phyloP scores from a whole-genome alignment of 2,113 vertebrate genomes.

The Rhadina sibilatrix region DNA sequence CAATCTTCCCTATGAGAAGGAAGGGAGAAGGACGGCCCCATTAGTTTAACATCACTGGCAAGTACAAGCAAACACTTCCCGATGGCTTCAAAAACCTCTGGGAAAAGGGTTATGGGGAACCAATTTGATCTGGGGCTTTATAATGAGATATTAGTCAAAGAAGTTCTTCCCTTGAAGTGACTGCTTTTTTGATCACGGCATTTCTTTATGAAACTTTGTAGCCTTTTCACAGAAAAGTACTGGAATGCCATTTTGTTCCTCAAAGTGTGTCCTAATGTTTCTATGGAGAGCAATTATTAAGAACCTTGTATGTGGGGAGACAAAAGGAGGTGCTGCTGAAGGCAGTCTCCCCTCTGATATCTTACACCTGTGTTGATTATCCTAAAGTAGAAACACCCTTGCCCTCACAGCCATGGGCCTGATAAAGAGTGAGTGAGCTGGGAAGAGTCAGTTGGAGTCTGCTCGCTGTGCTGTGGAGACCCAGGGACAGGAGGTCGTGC shows the following conservation, averaged over 20 bases:
- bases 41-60: neutral
- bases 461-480: too few species aligned
- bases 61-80: neutral
- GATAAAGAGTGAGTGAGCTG: too few species aligned
- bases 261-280: neutral
- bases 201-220: neutral
- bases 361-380: too few species aligned
- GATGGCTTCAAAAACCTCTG: neutral
- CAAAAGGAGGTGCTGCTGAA: too few species aligned
- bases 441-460: too few species aligned
- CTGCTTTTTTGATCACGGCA: neutral
- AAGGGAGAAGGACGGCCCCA: accelerated
- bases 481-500: too few species aligned
- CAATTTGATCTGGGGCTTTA: neutral
- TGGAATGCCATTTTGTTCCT: neutral
- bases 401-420: too few species aligned
- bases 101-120: neutral
- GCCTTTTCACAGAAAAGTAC: neutral
- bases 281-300: neutral
- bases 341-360: too few species aligned
- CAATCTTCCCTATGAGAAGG: neutral
- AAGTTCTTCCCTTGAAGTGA: neutral
- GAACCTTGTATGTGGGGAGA: too few species aligned
- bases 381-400: too few species aligned
- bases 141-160: neutral